Evolutionary conservation across 1,140 invertebrate genomes (phyloP), one percentile per base, ranked within the genome.

Genomic region (Odontomachus brunneus): DNA sequence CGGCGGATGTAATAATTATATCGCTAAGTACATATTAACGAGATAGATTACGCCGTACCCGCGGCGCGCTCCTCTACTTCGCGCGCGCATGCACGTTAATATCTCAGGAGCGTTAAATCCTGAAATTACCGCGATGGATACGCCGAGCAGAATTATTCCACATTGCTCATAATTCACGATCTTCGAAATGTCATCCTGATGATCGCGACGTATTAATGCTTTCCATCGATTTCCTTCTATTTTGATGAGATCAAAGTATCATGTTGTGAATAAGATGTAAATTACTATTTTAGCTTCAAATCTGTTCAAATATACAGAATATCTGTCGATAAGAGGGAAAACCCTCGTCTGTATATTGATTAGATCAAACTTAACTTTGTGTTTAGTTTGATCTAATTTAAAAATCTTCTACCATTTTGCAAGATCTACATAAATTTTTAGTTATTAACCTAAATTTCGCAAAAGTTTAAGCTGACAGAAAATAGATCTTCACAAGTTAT

Each of bases 1-100:
- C 55, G 33, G 65, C 51, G 66, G 65, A 80, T 71, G 33, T 65
- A 80, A 80, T 78, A 80, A 80, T 80, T 78, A 78, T 69, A 80
- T 80, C 65, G 51, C 75, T 69, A 80, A 80, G 51, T 80, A 80
- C 14, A 80, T 71, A 80, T 71, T 80, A 80, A 80, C 49, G 65
- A 76, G 60, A 55, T 71, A 57, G 75, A 80, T 80, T 69, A 69
- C 53, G 51, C 33, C 75, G 69, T 78, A 69, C 63, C 51, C 9
- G 75, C 51, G 38, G 75, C 51, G 38, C 65, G 38, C 38, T 44
- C 9, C 26, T 26, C 62, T 26, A 7, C 63, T 38, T 44, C 22
- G 17, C 53, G 22, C 22, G 12, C 53, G 33, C 5, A 29, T 14
- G 49, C 63, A 67, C 7, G 17, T 78, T 78, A 78, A 69, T 78